phyloP scores from a whole-genome alignment of 2,888 invertebrate genomes.

The Cephus nigrinus region DNA sequence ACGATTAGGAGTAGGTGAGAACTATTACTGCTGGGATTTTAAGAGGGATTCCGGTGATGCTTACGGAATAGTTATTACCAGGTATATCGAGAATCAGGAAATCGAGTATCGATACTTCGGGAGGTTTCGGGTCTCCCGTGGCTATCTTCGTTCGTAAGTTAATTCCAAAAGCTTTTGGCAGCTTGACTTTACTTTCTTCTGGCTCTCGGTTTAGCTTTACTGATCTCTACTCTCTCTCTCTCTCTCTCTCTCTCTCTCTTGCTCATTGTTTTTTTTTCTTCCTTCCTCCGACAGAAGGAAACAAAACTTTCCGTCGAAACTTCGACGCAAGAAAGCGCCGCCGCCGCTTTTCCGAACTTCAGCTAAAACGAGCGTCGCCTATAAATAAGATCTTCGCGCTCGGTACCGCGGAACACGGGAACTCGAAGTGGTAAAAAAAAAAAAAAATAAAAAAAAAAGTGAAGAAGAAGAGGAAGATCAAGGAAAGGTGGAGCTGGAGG shows the following conservation, averaged over 20 bases:
- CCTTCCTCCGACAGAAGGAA: constrained; percentile 5
- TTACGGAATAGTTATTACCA: not conserved
- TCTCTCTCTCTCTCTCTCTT: not conserved
- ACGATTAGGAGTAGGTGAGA: not conserved
- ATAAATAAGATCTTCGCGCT: constrained; percentile 34
- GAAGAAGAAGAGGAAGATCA: not conserved
- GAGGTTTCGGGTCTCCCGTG: not conserved
- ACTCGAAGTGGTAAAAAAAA: not conserved
- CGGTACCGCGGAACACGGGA: not conserved
- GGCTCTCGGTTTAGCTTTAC: not conserved
- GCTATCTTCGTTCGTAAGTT: constrained; percentile 41
- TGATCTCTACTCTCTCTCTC: not conserved
- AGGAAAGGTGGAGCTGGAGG: not conserved
- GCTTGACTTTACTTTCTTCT: constrained; percentile 13
- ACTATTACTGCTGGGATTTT: not conserved
- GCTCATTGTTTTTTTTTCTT: not conserved
- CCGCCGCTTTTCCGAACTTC: constrained; percentile 24
- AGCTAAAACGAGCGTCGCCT: constrained; percentile 23
- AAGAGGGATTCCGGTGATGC: not conserved
- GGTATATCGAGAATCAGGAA: not conserved
- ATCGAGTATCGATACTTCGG: not conserved
- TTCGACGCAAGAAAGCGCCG: constrained; percentile 28
- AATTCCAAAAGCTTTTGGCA: constrained; percentile 39
- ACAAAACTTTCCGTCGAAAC: constrained; percentile 22
- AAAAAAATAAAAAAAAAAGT: not conserved